phyloP scores from a whole-genome alignment of 2,888 invertebrate species.

The Chydorus sphaericus region DNA sequence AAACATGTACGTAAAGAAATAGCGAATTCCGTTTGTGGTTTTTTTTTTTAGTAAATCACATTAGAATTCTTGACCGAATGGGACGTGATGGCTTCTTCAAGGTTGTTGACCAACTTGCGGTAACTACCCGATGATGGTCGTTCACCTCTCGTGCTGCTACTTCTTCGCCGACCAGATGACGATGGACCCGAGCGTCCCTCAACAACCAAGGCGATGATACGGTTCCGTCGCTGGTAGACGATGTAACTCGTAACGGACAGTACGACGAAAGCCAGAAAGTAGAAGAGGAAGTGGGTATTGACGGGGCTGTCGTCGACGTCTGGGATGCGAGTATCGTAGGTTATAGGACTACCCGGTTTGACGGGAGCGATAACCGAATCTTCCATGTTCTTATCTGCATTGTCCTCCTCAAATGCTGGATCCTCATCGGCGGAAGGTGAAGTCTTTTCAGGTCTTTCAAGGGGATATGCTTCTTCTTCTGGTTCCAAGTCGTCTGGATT shows the following conservation, averaged over 20 bases:
- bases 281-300: slow-evolving; percentile 8
- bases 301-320: background rate
- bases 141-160: background rate
- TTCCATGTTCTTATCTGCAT: slow-evolving; percentile 1
- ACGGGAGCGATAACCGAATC: background rate
- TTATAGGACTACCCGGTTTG: background rate
- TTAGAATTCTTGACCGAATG: slow-evolving; percentile 38
- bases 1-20: too few species aligned
- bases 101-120: slow-evolving; percentile 46
- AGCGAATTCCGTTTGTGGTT: too few species aligned
- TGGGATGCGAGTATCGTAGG: background rate
- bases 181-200: slow-evolving; percentile 34
- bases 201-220: slow-evolving; percentile 42
- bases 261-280: slow-evolving; percentile 1
- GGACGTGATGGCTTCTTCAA: slow-evolving; percentile 49
- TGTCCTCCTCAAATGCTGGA: background rate
- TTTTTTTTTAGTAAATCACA: slow-evolving; percentile 40
- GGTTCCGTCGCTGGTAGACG: background rate
- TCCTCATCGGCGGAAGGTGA: slow-evolving; percentile 1
- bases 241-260: background rate
- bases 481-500: background rate
- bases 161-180: slow-evolving; percentile 25
- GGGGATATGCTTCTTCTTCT: background rate
- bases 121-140: slow-evolving; percentile 47
- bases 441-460: background rate